Base-by-base conservation (phyloP, 2,888 invertebrate species). In the Oligia fasciuncula region DNA sequence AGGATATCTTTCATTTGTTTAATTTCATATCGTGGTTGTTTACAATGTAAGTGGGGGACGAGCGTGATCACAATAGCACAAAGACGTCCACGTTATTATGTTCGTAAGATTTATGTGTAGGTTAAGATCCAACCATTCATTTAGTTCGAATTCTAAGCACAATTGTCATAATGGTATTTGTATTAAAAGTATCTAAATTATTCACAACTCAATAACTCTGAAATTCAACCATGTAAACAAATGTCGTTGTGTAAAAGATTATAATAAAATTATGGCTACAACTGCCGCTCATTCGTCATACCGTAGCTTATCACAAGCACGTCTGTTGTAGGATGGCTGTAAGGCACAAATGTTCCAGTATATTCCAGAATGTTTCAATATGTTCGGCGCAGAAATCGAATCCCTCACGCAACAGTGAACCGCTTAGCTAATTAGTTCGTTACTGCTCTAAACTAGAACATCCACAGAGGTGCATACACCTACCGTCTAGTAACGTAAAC, bases 1-100 rank as follows among this genome's bases (percentile, higher is more conserved):
- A 29, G 40, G 19, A 73, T 23, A 79, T 49, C 11, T 40, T 63
- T 63, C 6, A 13, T 49, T 57, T 72, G n/a, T 80, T 40, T 46
- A 6, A 35, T 35, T 69, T 54, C 14, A 1, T 43, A 43, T 60
- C 29, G 17, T 70, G 11, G 8, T 68, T 71, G 35, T 80, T 29
- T 40, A 65, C 54, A 65, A 63, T n/a, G 29, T 35, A 46, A 63
- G 19, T 19, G 8, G 14, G 71, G 13, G 29, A 29, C 29, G 29
- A 29, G 46, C 63, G 17, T 57, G 40, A 23, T 29, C 57, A 65
- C 43, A 63, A 78, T 62, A 40, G n/a, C 43, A 46, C 49, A 40
- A 13, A n/a, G 9, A 23, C 46, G n/a, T 57, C 63, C 29, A 29
- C 63, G 57, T 49, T 17, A 14, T 63, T 19, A 63, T 35, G 5